A percentile compares a stretch with the other conserved stretches of the same genome.
These are phyloP conservation scores for Melangyna quadrimaculata DNA, from an alignment of 2,888 invertebrate species.

Conservation along the genomic window DNA sequence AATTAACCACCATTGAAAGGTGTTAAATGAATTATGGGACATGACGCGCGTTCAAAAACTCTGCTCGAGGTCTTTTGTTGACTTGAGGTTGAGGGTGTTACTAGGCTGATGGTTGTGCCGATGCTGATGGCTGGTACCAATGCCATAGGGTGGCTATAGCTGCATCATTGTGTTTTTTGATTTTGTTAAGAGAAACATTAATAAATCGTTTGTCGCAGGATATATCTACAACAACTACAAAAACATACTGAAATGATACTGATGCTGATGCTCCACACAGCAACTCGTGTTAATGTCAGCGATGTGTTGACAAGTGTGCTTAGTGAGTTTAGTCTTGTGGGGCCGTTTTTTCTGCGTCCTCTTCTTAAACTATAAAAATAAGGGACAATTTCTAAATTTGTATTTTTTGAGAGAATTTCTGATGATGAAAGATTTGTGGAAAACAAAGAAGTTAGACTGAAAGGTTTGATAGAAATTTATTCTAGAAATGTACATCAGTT, in stretches of 20 bases:
- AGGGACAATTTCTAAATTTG: conserved; percentile 37
- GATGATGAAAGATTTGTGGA: conserved; percentile 60
- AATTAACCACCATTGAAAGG: conserved; percentile 68
- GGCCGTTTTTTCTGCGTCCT: neutral
- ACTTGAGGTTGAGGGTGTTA: conserved; percentile 20
- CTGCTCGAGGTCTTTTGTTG: conserved; percentile 10
- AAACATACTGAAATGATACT: neutral
- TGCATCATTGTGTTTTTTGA: conserved; percentile 2
- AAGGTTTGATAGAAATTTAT: conserved; percentile 1
- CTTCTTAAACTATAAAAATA: neutral
- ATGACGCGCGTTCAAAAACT: conserved; percentile 42
- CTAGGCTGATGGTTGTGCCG: neutral
- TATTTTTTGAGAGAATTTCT: neutral
- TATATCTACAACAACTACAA: conserved; percentile 31
- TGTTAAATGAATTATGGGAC: conserved; percentile 69
- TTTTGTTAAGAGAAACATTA: conserved; percentile 26
- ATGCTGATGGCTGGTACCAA: neutral
- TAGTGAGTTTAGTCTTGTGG: neutral
- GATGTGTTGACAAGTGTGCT: conserved; percentile 56
- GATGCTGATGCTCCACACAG: conserved; percentile 25
- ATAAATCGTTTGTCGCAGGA: conserved; percentile 68
- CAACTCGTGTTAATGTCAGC: conserved; percentile 59
- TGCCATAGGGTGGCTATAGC: neutral
- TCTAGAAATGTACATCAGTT: neutral
- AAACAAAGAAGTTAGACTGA: neutral